Percentiles rank a stretch among this genome's conserved stretches.
Evolutionary conservation across 2,797 vertebrate genomes (phyloP).

Genomic region (Acrocephalus scirpaceus): DNA sequence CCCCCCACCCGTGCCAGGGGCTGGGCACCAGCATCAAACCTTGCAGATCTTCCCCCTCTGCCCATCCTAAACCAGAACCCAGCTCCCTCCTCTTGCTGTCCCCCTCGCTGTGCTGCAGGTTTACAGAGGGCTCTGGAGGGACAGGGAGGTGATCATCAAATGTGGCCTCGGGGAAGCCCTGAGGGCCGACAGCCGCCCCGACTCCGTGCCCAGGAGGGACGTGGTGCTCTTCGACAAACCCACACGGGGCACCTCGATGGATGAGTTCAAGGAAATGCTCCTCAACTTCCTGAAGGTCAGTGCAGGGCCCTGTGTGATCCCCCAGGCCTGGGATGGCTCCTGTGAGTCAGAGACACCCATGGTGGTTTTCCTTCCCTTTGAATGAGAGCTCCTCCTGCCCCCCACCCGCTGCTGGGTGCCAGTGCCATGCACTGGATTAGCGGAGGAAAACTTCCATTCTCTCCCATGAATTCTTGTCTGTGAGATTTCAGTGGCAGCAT

Average conservation of each 20-base stretch:
- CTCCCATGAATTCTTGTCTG: not conserved
- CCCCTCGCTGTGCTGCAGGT: constrained; percentile 78
- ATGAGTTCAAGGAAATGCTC: constrained; percentile 97
- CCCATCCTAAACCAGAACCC: rapidly evolving
- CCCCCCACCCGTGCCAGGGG: rapidly evolving
- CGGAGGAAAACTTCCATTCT: not conserved
- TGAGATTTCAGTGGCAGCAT: not conserved
- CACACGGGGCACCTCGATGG: constrained; percentile 92
- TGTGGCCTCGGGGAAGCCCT: constrained; percentile 85
- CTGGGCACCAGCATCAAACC: not conserved
- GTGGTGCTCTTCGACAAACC: constrained; percentile 92
- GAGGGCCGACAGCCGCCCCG: constrained; percentile 73
- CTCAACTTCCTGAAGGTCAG: constrained; percentile 92
- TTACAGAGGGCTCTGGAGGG: constrained; percentile 91
- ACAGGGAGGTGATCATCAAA: constrained; percentile 91
- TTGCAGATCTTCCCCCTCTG: not conserved
- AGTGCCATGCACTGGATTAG: rapidly evolving
- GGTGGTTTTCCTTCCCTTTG: not conserved
- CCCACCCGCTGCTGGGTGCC: not conserved
- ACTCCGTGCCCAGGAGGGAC: constrained; percentile 76
- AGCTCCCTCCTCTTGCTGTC: not conserved
- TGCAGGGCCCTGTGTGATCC: rapidly evolving
- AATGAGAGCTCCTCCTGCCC: not conserved
- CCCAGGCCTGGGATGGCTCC: not conserved
- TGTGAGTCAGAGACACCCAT: not conserved